Base-by-base conservation (phyloP, 2,113 vertebrate genomes). In the Syngnathus scovelli region DNA sequence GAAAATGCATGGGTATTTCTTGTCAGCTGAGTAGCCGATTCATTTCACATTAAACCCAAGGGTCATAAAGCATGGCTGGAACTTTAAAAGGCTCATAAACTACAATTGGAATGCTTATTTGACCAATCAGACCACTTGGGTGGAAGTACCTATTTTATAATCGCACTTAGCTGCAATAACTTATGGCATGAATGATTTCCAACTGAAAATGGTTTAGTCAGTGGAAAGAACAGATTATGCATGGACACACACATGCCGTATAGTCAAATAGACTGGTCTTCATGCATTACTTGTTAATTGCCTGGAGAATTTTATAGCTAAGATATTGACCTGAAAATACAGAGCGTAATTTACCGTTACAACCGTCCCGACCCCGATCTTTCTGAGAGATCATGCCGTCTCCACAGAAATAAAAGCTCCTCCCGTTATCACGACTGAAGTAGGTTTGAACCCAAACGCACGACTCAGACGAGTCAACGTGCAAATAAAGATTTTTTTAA, bases 81-180 rank as follows among this genome's bases (percentile, higher is more conserved):
- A 82, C 80, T 83, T 87, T 85, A 89, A 83, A 58, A 9, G 85
- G 77, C 81, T 87, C 86, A 86, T 89, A 88, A 88, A 89, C 74
- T 84, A 87, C 78, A 82, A 82, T 82, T 73, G 86, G 77, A 87
- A 89, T 79, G 83, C 85, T 85, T 88, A 88, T 88, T 88, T 87
- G 88, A 85, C 88, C 88, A 89, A 89, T 89, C 88, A 86, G 77
- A 84, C 80, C 78, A 78, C 81, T 86, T 77, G 80, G 84, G 80
- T 83, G 85, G 75, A 83, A 85, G 85, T 78, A 83, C 81, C 69
- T 69, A 67, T 84, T 89, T 89, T 83, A 88, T 88, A 89, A 85
- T 80, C 77, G 77, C 85, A 81, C 87, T 89, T 89, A 89, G 86
- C 86, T 87, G 85, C 80, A 86, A 88, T 88, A 88, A 89, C 85